phyloP scores from a whole-genome alignment of 2,113 vertebrate genomes.

The Vireo altiloquus region DNA sequence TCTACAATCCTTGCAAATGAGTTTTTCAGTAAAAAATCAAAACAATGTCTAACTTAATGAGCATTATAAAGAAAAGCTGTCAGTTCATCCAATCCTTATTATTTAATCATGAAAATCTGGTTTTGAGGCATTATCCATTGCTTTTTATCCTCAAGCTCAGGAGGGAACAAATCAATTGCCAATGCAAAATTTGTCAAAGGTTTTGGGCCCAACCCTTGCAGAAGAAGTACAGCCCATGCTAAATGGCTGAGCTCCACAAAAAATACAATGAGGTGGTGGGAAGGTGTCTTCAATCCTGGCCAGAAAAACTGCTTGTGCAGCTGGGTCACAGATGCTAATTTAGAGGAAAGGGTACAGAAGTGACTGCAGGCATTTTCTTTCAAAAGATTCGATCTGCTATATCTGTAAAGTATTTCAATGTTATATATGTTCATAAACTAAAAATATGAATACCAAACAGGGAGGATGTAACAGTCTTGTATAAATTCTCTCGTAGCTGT shows the following conservation, averaged over 20 bases:
- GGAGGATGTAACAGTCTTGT: neutral
- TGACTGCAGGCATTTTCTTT: neutral
- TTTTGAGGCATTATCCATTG: neutral
- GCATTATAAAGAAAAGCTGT: slow-evolving; percentile 7
- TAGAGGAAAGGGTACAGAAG: neutral
- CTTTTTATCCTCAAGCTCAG: slow-evolving; percentile 15
- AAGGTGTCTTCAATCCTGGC: neutral
- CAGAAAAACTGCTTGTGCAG: slow-evolving; percentile 11
- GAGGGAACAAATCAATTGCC: slow-evolving; percentile 39
- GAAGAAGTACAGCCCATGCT: neutral
- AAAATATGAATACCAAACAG: neutral
- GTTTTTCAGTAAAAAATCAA: slow-evolving; percentile 29
- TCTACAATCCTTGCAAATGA: neutral
- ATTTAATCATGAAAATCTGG: slow-evolving; percentile 14
- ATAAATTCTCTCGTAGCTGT: neutral
- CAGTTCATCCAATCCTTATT: neutral
- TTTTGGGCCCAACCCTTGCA: neutral
- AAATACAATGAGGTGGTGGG: neutral
- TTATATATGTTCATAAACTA: neutral
- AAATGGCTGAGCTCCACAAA: slow-evolving; percentile 23
- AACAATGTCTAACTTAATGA: slow-evolving; percentile 18
- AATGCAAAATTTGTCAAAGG: slow-evolving; percentile 42
- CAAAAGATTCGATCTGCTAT: neutral
- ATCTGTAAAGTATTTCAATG: neutral
- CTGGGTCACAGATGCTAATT: slow-evolving; percentile 42